A percentile compares a stretch with the other conserved stretches of the same genome.
Evolutionary conservation across 2,113 vertebrate species (phyloP).

Genomic region (Melanotaenia duboulayi): DNA sequence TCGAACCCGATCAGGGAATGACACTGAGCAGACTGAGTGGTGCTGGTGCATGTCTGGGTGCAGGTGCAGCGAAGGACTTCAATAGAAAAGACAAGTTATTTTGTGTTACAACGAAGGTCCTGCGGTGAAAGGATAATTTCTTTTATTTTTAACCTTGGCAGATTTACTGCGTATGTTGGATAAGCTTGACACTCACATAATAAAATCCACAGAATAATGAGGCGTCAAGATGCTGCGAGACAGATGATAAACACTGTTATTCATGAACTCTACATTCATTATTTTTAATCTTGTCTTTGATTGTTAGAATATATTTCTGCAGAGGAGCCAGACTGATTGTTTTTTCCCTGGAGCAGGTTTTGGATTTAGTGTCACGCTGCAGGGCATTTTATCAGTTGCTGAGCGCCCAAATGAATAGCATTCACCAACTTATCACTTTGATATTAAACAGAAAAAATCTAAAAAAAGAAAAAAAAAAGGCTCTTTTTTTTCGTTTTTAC

Average conservation of each 20-base stretch:
- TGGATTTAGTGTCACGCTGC: slow-evolving; percentile 1
- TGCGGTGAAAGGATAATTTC: neutral
- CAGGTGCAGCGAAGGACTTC: neutral
- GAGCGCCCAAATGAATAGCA: neutral
- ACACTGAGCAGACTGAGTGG: slow-evolving; percentile 18
- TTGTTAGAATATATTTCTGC: neutral
- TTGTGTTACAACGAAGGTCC: slow-evolving; percentile 19
- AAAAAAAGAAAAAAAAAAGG: neutral
- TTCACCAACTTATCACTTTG: neutral
- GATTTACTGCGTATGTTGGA: slow-evolving; percentile 3
- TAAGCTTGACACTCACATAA: slow-evolving; percentile 8
- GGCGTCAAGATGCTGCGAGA: slow-evolving; percentile 10
- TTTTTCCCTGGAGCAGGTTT: neutral
- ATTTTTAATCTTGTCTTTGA: neutral
- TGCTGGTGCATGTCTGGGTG: no score
- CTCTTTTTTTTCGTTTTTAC: neutral
- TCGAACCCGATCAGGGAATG: neutral
- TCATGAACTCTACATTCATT: slow-evolving; percentile 3
- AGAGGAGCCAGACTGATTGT: slow-evolving; percentile 5
- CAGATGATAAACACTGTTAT: slow-evolving; percentile 12
- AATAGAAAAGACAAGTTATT: slow-evolving; percentile 19
- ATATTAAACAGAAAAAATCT: neutral
- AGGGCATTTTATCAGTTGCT: slow-evolving; percentile 1
- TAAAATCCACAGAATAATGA: slow-evolving; percentile 5
- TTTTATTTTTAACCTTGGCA: slow-evolving; percentile 19